These are phyloP conservation scores for Listronotus oregonensis DNA, from an alignment of 1,140 invertebrate genomes.

Conservation along the genomic window DNA sequence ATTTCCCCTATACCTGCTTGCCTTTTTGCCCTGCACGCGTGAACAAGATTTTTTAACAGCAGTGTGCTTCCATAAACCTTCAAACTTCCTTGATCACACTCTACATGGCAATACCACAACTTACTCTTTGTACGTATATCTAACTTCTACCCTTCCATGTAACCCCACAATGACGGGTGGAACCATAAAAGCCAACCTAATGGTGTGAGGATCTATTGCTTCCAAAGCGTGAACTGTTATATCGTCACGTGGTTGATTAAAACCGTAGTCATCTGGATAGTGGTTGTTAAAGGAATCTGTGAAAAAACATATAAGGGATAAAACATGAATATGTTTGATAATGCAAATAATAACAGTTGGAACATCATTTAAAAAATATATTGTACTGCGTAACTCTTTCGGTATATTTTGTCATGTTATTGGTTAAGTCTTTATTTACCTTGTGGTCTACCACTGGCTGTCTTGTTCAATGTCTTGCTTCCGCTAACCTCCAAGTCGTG, in stretches of 20 bases:
- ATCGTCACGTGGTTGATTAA: constrained; percentile 55
- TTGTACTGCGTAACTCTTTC: too few relatives aligned
- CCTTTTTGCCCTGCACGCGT: too few relatives aligned
- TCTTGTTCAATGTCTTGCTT: constrained; percentile 12
- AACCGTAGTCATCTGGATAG: constrained; percentile 34
- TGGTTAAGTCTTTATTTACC: constrained; percentile 4
- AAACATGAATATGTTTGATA: constrained; percentile 1
- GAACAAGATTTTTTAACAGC: too few relatives aligned
- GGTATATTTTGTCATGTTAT: too few relatives aligned
- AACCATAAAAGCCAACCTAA: constrained; percentile 80
- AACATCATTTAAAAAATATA: too few relatives aligned
- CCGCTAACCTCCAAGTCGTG: background rate
- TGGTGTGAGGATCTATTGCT: constrained; percentile 75
- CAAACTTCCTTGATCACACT: too few relatives aligned
- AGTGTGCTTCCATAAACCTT: too few relatives aligned
- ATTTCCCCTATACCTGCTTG: too few relatives aligned
- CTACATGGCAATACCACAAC: too few relatives aligned
- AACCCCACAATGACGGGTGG: constrained; percentile 81
- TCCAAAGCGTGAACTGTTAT: constrained; percentile 67
- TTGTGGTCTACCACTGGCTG: background rate
- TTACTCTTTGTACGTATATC: constrained; percentile 69
- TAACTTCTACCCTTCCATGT: constrained; percentile 79
- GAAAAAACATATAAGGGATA: background rate
- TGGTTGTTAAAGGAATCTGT: constrained; percentile 17
- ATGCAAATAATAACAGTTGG: too few relatives aligned